A percentile compares a stretch with the other conserved stretches of the same genome.
Conservation (phyloP, 2,113 vertebrate genomes). For the Rhombomys opimus region DNA sequence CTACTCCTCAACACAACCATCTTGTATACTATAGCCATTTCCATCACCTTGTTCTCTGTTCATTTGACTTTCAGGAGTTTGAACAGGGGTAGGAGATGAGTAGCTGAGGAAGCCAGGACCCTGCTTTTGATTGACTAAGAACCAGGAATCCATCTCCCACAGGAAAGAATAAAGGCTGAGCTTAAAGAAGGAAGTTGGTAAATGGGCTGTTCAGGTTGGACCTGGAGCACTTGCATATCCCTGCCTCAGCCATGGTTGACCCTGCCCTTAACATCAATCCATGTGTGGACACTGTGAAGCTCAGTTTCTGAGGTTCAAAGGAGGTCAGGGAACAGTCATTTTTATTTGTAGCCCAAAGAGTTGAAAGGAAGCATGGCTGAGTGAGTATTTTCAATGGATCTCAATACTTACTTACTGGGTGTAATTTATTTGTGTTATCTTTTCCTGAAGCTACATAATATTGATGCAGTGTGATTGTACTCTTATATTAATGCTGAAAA, state of each 20-base stretch:
- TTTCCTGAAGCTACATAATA: slow-evolving; percentile 62
- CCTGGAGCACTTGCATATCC: not conserved
- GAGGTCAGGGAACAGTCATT: slow-evolving; percentile 16
- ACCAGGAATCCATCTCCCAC: not conserved
- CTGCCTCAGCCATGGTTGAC: not conserved
- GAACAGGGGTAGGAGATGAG: not conserved
- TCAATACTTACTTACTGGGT: slow-evolving; percentile 27
- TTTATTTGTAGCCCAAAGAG: slow-evolving; percentile 40
- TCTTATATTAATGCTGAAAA: slow-evolving; percentile 36
- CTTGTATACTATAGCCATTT: not conserved
- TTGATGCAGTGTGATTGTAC: not conserved
- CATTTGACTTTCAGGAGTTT: not conserved
- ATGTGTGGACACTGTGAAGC: not conserved
- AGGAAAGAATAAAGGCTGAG: not conserved
- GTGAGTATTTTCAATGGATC: slow-evolving; percentile 45
- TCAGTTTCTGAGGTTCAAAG: not conserved
- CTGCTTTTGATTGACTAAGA: not conserved
- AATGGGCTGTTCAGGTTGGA: not conserved
- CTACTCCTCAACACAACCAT: not conserved
- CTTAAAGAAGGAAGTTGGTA: not conserved
- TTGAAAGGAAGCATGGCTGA: slow-evolving; percentile 54
- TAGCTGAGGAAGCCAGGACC: not conserved
- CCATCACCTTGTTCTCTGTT: not conserved
- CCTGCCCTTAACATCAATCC: not conserved
- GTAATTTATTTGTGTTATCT: slow-evolving; percentile 59